A percentile compares a stretch with the other conserved stretches of the same genome.
phyloP scores from a whole-genome alignment of 2,113 vertebrate genomes.

The Ginglymostoma cirratum region DNA sequence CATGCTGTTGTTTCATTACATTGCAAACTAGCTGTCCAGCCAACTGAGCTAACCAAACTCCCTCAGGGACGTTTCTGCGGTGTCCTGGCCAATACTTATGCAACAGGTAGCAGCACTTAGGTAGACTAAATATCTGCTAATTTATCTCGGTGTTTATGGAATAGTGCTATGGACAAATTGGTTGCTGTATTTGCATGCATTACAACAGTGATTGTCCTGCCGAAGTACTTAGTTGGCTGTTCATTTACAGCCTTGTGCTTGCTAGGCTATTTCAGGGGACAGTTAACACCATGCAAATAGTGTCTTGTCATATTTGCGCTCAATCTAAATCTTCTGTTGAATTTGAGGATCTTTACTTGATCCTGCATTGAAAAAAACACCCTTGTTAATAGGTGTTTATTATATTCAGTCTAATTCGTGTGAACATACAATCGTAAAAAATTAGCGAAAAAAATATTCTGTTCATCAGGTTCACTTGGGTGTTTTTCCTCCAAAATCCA shows the following conservation, averaged over 20 bases:
- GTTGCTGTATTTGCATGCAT: not conserved
- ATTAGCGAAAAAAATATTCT: not conserved
- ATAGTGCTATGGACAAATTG: not conserved
- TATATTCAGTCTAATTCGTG: not conserved
- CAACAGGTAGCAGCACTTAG: too few species aligned
- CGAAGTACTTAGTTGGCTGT: not conserved
- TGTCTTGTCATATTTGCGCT: not conserved
- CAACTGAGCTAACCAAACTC: too few species aligned
- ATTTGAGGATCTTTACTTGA: not conserved
- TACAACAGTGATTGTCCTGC: not conserved
- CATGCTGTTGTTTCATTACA: too few species aligned
- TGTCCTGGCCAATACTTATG: too few species aligned
- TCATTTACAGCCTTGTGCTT: too few species aligned
- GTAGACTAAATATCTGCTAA: too few species aligned
- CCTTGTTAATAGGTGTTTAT: not conserved
- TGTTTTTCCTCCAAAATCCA: not conserved
- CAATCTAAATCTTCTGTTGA: not conserved
- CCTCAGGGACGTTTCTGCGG: not conserved
- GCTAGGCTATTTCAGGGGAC: too few species aligned
- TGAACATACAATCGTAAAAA: not conserved
- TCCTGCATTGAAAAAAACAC: not conserved
- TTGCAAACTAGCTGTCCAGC: too few species aligned
- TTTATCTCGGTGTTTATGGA: too few species aligned
- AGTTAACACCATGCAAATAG: not conserved
- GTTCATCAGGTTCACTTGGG: not conserved